Conservation (phyloP, 2,797 vertebrate species). For the Pseudocheirus occidentalis region DNA sequence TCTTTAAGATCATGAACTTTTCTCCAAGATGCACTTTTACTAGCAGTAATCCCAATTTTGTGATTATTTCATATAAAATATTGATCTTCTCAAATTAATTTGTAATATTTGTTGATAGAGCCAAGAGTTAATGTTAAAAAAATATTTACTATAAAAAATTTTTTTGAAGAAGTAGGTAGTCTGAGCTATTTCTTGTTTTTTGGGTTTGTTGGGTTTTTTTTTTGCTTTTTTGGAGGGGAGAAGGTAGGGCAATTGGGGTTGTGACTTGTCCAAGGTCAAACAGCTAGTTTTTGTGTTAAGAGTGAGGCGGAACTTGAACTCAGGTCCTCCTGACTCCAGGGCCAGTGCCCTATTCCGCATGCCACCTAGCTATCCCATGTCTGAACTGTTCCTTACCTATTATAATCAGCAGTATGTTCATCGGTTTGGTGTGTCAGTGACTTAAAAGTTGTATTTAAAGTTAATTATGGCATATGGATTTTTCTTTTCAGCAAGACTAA, state of each 20-base stretch:
- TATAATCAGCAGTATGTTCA: neutral
- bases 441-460: conserved; percentile 12
- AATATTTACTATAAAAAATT: neutral
- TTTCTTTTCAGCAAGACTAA: conserved; percentile 94
- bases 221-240: too few relatives aligned
- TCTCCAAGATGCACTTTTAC: conserved; percentile 25
- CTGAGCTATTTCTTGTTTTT: neutral
- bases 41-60: neutral
- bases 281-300: too few relatives aligned
- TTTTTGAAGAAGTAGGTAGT: neutral
- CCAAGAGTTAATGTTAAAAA: neutral
- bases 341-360: too few relatives aligned
- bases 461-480: conserved; percentile 53
- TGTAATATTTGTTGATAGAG: neutral
- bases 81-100: conserved; percentile 46
- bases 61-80: conserved; percentile 7
- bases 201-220: too few relatives aligned
- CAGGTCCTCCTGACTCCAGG: too few relatives aligned
- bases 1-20: conserved; percentile 25
- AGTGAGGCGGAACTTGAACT: too few relatives aligned
- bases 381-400: neutral
- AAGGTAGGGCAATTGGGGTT: too few relatives aligned
- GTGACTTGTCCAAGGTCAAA: too few relatives aligned
- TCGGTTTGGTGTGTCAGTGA: neutral
- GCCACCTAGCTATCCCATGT: neutral